A percentile compares a stretch with the other conserved stretches of the same genome.
These are phyloP conservation scores for Cydia fagiglandana DNA, from an alignment of 1,140 invertebrate genomes.

Conservation along the genomic window DNA sequence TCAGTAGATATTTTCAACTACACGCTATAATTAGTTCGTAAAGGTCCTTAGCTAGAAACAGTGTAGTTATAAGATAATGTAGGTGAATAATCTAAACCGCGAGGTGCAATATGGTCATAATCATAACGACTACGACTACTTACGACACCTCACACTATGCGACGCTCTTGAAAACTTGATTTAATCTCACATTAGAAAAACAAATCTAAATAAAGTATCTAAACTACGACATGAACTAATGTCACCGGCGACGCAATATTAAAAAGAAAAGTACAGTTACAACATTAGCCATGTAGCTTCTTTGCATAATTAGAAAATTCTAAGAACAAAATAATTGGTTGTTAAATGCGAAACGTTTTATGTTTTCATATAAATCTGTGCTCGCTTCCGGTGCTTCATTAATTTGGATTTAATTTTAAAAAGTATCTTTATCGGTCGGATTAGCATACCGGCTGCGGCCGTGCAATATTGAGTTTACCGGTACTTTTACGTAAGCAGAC, in stretches of 20 bases:
- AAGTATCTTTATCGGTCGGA: constrained; percentile 47
- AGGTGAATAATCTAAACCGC: neutral
- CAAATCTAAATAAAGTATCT: constrained; percentile 27
- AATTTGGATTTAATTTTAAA: constrained; percentile 52
- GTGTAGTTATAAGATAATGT: neutral
- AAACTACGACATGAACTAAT: constrained; percentile 8
- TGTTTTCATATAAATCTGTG: constrained; percentile 57
- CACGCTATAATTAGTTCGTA: too few relatives aligned
- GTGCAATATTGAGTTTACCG: constrained; percentile 53
- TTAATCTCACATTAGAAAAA: constrained; percentile 29
- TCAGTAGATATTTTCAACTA: too few relatives aligned
- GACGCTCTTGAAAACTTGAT: neutral
- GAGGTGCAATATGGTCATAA: neutral
- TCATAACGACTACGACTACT: too few relatives aligned
- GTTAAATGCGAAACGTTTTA: constrained; percentile 52
- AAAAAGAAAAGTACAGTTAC: constrained; percentile 23
- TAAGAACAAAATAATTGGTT: constrained; percentile 50
- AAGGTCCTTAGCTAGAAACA: neutral
- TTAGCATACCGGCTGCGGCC: constrained; percentile 56
- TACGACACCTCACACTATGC: neutral
- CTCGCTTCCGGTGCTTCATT: constrained; percentile 57
- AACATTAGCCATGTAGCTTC: constrained; percentile 25
- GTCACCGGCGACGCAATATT: constrained; percentile 6
- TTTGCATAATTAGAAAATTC: constrained; percentile 36
- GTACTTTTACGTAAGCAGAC: constrained; percentile 48